phyloP scores from a whole-genome alignment of 2,113 vertebrate species.

The Serinus canaria region DNA sequence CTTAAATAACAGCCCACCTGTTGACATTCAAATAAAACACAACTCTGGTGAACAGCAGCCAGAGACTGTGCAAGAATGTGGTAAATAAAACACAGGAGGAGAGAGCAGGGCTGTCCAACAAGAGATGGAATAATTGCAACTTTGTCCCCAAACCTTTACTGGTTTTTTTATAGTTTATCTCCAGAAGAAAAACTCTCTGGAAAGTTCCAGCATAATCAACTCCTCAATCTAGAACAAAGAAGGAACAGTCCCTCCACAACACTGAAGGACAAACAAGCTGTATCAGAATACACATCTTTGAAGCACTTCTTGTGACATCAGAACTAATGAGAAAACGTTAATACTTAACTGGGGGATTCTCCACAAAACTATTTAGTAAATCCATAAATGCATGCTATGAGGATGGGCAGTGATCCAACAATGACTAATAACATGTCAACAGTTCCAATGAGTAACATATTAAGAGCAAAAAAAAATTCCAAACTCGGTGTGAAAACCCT shows the following conservation, averaged over 20 bases:
- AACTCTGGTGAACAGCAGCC: background rate
- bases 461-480: background rate
- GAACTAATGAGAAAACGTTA: background rate
- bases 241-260: background rate
- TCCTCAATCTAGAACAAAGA: background rate
- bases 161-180: background rate
- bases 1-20: conserved; percentile 54
- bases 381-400: background rate
- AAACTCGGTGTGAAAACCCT: background rate
- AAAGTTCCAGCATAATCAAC: background rate
- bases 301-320: background rate
- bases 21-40: conserved; percentile 35
- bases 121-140: background rate
- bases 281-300: background rate
- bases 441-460: background rate
- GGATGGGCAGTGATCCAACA: fast-evolving
- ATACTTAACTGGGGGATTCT: background rate
- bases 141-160: background rate
- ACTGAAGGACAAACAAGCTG: background rate
- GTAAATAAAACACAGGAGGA: conserved; percentile 17
- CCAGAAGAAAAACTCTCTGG: background rate
- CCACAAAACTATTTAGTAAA: background rate
- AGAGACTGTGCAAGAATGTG: conserved; percentile 6
- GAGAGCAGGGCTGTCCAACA: background rate
- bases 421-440: background rate